Base-by-base conservation (phyloP, 1,140 invertebrate genomes). In the Drosophila suzukii region DNA sequence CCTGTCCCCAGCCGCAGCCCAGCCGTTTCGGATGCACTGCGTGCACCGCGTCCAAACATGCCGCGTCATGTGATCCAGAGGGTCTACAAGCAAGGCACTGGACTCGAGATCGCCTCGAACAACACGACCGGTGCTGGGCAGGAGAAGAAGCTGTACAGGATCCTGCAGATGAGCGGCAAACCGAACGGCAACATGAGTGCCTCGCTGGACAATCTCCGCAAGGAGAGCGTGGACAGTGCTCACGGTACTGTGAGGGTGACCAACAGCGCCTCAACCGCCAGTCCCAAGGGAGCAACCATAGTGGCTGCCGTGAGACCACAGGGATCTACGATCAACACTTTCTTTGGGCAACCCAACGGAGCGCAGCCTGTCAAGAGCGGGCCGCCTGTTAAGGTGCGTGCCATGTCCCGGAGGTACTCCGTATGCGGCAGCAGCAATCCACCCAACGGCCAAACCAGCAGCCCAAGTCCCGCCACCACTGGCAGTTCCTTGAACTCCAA, bases 341-440 rank as follows among this genome's bases (percentile, higher is more conserved):
- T 77, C 4, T 77, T 77, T 15, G 75, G 63, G 0, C 20, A 46
- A n/a, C 3, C 24, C 10, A 36, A 15, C 8, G 32, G 0, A 39
- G 17, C 34, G 30, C 1, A 3, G 7, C 6, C n/a, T 11, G n/a
- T n/a, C 12, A 70, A 27, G 41, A 7, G 10, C n/a, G 47, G 10
- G 5, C 55, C 8, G 0, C 62, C 66, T 0, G 1, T 57, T 0
- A 71, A 71, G 46, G 44, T 73, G 4, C 79, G 73, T 2, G 70
- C 68, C 46, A 65, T 84, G 76, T 62, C 60, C 2, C 50, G 83
- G 6, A 55, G 84, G 11, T 88, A 65, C 12, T 88, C 84, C 13
- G 56, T 88, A 11, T 88, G 83, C 27, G 84, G 72, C 10, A 62
- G 38, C 17, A 60, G 65, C 15, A 68, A 53, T 15, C 60, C 10